Conservation (phyloP, 1,140 invertebrate species). For the Diachasmimorpha longicaudata region DNA sequence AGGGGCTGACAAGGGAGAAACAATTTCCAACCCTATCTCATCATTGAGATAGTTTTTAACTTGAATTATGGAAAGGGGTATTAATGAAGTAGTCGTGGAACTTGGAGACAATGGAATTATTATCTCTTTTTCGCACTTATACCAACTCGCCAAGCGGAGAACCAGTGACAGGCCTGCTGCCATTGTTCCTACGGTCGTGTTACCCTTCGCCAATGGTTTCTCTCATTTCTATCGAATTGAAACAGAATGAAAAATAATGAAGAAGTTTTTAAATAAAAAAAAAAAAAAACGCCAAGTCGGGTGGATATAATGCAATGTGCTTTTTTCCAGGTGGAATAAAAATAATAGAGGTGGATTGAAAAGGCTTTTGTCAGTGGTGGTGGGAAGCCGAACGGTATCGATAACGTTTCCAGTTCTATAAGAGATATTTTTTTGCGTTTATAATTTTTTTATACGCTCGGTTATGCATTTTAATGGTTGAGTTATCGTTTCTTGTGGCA, state of each 20-base stretch:
- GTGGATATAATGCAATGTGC: background rate
- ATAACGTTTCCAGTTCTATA: too few relatives aligned
- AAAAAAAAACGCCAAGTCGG: background rate
- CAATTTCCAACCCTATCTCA: slow-evolving; percentile 17
- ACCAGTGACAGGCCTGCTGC: slow-evolving; percentile 2
- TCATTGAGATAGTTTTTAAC: background rate
- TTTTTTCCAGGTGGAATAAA: background rate
- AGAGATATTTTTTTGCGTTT: too few relatives aligned
- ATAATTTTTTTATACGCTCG: background rate
- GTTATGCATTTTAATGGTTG: background rate
- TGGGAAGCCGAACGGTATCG: background rate
- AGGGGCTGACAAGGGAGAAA: background rate
- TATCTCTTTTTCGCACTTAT: slow-evolving; percentile 29
- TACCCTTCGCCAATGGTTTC: background rate
- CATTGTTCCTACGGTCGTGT: slow-evolving; percentile 12
- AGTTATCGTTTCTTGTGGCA: background rate
- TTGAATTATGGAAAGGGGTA: background rate
- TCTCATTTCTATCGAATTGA: slow-evolving; percentile 4
- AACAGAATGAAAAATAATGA: background rate
- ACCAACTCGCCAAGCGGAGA: background rate
- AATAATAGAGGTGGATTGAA: background rate
- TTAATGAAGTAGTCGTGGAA: background rate
- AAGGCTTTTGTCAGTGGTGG: background rate
- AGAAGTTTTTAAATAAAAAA: background rate
- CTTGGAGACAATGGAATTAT: slow-evolving; percentile 27